Percentiles rank a stretch among this genome's conserved stretches.
Evolutionary conservation across 2,113 vertebrate species (phyloP).

Genomic region (Spermophilus dauricus): DNA sequence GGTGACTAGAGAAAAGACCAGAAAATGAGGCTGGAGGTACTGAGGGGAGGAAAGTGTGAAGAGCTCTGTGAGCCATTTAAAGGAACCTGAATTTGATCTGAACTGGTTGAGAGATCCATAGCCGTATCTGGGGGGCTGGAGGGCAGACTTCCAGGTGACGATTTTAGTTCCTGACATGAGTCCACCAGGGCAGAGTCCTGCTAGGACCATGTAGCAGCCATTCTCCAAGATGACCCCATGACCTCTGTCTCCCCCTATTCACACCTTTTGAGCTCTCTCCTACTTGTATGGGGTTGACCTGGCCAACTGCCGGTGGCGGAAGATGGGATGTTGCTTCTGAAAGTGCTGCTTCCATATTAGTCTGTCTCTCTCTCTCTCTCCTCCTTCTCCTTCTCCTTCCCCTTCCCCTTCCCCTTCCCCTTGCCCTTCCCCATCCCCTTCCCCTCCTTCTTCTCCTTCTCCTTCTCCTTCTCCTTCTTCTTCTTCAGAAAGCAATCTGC

Average conservation of each 20-base stretch:
- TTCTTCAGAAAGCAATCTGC: neutral
- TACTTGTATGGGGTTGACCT: neutral
- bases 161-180: neutral
- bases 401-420: too few species aligned
- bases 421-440: too few species aligned
- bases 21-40: neutral
- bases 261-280: neutral
- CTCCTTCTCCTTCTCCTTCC: too few species aligned
- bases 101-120: neutral
- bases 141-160: neutral
- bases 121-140: too few species aligned
- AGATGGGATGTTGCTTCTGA: neutral
- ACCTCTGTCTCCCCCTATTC: neutral
- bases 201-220: accelerated
- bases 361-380: neutral
- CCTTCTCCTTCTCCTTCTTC: too few species aligned
- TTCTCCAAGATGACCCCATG: too few species aligned
- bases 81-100: neutral
- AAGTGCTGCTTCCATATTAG: neutral
- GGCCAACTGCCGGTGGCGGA: accelerated
- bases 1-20: neutral
- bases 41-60: neutral
- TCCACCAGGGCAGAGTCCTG: neutral
- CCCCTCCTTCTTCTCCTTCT: too few species aligned
- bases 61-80: neutral